Evolutionary conservation across 2,797 vertebrate genomes (phyloP), one percentile per base, ranked within the genome.

Genomic region (Mus minutoides): DNA sequence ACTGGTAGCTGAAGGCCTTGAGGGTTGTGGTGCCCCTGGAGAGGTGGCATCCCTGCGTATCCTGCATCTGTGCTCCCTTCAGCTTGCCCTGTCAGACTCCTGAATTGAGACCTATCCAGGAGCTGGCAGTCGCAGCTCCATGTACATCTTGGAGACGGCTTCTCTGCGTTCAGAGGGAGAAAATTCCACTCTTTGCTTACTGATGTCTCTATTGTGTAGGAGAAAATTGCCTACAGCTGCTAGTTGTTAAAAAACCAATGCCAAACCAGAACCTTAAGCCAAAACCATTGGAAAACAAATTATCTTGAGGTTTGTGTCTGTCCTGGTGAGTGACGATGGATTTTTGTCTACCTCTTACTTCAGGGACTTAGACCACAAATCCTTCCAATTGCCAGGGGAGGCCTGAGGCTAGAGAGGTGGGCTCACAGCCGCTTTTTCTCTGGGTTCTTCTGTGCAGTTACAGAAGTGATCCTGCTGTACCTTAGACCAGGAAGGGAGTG

Each of bases 261-360:
- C 97, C 96, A 97, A 97, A 97, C 97, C 94, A 97, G 94, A 94
- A 78, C 86, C 96, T 92, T 62, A 92, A 94, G 93, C 93, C 52
- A 71, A 98, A 98, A 97, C 96, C 95, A 96, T 94, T 97, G 96
- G 94, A 97, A 97, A 98, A 97, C 95, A 98, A 97, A 97, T 97
- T 97, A 96, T 96, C 87, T 90, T 97, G 97, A 97, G 97, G 96
- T 97, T 97, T 97, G 60, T 93, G 46, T 96, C 94, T 96, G 89
- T 97, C 94, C 93, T 96, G 94, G 97, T 90, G 93, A 97, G 93
- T 96, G 95, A 98, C 6, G 92, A 96, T 97, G 91, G 84, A 91
- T 97, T 97, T 97, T 92, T 97, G 84, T 97, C 93, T 97, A 46
- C 89, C 97, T 90, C 85, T 94, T 88, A 96, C 92, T 97, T 97